These are phyloP conservation scores for Azorinus chamasolen DNA, from an alignment of 2,888 invertebrate species.

Conservation along the genomic window DNA sequence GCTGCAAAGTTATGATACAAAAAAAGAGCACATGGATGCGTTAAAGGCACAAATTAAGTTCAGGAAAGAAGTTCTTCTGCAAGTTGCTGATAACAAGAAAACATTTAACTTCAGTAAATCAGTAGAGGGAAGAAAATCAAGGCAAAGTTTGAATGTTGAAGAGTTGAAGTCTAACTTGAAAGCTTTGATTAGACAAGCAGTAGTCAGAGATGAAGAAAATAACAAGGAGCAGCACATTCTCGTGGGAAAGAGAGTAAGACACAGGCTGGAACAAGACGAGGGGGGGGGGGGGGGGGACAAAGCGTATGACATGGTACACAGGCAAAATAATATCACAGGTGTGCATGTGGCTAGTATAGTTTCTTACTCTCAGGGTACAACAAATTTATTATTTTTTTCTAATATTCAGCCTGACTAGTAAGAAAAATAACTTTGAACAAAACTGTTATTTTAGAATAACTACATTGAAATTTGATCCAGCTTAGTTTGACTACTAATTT, in stretches of 20 bases:
- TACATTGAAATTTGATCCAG: too few relatives aligned
- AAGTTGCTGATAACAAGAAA: constrained; percentile 13
- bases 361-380: too few relatives aligned
- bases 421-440: too few relatives aligned
- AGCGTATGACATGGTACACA: too few relatives aligned
- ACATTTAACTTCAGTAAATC: constrained; percentile 15
- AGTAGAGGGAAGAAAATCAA: constrained; percentile 23
- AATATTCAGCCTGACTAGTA: too few relatives aligned
- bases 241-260: constrained; percentile 20
- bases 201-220: constrained; percentile 10
- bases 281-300: not conserved
- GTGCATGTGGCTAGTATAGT: too few relatives aligned
- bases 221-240: constrained; percentile 4
- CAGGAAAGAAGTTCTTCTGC: constrained; percentile 13
- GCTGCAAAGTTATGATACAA: constrained; percentile 5
- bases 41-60: constrained; percentile 21
- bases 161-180: constrained; percentile 11
- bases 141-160: not conserved
- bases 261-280: not conserved
- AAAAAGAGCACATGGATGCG: constrained; percentile 7
- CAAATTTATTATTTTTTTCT: too few relatives aligned
- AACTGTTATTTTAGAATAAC: too few relatives aligned
- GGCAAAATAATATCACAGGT: too few relatives aligned
- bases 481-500: too few relatives aligned
- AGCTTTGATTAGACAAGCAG: not conserved